These are phyloP conservation scores for Laothoe populi DNA, from an alignment of 2,888 invertebrate species.

Conservation along the genomic window DNA sequence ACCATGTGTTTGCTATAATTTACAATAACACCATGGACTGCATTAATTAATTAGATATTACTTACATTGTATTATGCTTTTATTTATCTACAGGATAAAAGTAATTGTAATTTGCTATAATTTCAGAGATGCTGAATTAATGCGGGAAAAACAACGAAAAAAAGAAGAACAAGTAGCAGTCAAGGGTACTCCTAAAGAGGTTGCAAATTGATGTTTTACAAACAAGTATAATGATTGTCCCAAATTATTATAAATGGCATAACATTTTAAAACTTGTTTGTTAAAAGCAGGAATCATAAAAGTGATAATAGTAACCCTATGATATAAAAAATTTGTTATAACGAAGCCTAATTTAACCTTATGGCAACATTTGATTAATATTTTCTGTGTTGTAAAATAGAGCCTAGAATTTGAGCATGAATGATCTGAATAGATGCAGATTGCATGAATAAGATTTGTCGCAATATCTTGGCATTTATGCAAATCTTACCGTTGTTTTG, in stretches of 20 bases:
- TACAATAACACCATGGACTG: no score
- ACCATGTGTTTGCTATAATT: no score
- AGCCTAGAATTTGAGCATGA: constrained; percentile 42
- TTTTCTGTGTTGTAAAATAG: constrained; percentile 44
- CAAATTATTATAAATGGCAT: constrained; percentile 54
- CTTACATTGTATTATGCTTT: no score
- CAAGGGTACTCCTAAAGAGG: constrained; percentile 60
- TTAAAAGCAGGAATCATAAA: constrained; percentile 57
- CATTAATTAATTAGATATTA: no score
- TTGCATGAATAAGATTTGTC: constrained; percentile 47
- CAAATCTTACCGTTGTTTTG: constrained; percentile 69
- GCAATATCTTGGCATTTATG: constrained; percentile 69
- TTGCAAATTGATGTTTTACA: constrained; percentile 59
- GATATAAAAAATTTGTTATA: constrained; percentile 55
- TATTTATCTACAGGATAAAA: no score
- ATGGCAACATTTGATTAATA: constrained; percentile 57
- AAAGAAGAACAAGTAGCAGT: constrained; percentile 84
- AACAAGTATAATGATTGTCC: constrained; percentile 49
- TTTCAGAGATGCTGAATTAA: constrained; percentile 93
- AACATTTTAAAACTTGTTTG: constrained; percentile 55
- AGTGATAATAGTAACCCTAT: constrained; percentile 65
- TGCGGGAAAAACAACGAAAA: constrained; percentile 94
- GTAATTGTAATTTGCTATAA: constrained; percentile 26
- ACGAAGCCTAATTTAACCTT: constrained; percentile 60
- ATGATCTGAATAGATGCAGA: constrained; percentile 57